phyloP scores from a whole-genome alignment of 2,113 vertebrate species.

The Nesoenas mayeri region DNA sequence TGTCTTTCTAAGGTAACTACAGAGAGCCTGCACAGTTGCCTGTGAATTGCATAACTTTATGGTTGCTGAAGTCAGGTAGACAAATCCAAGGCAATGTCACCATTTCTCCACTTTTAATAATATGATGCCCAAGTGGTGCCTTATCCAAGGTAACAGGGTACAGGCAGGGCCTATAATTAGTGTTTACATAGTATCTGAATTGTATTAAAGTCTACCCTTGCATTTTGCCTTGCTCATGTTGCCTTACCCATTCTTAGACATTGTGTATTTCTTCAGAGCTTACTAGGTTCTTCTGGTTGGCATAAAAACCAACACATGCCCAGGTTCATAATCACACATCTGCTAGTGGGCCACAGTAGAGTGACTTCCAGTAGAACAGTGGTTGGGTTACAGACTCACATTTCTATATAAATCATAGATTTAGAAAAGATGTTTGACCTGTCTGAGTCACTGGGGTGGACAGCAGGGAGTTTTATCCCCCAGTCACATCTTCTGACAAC shows the following conservation, averaged over 20 bases:
- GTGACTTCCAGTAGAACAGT: neutral
- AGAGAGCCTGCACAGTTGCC: neutral
- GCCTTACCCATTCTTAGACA: neutral
- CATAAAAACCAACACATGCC: neutral
- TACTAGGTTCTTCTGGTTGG: neutral
- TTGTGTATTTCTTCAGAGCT: neutral
- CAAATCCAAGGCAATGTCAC: neutral
- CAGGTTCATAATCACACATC: neutral
- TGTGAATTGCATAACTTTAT: neutral
- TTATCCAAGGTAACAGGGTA: neutral
- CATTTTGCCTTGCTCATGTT: neutral
- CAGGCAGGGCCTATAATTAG: neutral
- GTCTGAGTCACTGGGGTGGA: neutral
- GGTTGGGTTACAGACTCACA: neutral
- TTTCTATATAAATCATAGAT: neutral
- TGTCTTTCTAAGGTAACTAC: neutral
- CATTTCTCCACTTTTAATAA: neutral
- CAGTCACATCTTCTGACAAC: neutral
- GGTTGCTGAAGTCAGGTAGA: neutral
- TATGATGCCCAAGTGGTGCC: neutral
- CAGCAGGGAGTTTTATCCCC: neutral
- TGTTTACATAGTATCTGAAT: neutral
- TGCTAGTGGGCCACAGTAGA: neutral
- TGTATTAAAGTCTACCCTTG: neutral
- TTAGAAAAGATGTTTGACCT: neutral